Conservation (phyloP, 1,140 invertebrate species). For the Monochamus saltuarius region DNA sequence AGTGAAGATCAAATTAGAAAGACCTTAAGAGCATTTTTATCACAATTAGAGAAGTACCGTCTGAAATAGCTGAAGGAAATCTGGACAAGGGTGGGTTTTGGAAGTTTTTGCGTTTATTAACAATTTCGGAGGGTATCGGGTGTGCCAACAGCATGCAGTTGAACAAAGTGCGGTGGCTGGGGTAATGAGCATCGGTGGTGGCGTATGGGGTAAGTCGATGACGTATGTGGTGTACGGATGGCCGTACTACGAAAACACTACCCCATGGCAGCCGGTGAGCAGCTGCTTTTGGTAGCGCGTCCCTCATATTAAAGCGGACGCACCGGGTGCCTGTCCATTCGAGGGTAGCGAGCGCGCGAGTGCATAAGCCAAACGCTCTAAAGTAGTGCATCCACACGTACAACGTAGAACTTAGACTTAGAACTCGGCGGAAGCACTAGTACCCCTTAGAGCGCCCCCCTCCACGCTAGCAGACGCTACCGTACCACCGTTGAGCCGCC, state of each 20-base stretch:
- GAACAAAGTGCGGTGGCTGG: not conserved
- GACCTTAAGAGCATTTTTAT: no score
- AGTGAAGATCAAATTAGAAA: no score
- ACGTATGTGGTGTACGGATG: constrained; percentile 30
- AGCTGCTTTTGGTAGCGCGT: constrained; percentile 38
- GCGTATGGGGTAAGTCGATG: constrained; percentile 30
- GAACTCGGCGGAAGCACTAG: constrained; percentile 39
- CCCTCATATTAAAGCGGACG: constrained; percentile 44
- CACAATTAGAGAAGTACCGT: no score
- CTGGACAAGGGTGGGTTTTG: not conserved
- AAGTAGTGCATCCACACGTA: constrained; percentile 18
- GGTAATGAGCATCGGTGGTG: constrained; percentile 17
- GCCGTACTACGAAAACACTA: constrained; percentile 28
- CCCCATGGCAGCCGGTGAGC: constrained; percentile 42
- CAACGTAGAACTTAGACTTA: not conserved
- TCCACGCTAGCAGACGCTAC: constrained; percentile 41
- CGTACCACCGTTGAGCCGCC: constrained; percentile 29
- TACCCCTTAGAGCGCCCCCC: constrained; percentile 49
- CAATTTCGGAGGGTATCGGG: no score
- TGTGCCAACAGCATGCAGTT: not conserved
- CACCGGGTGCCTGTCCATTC: constrained; percentile 42
- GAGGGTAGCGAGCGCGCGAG: constrained; percentile 42
- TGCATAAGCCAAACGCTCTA: constrained; percentile 16
- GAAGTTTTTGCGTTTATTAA: no score
- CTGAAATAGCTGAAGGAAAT: no score